Conservation (phyloP, 2,888 invertebrate genomes). For the Macropis europaea region DNA sequence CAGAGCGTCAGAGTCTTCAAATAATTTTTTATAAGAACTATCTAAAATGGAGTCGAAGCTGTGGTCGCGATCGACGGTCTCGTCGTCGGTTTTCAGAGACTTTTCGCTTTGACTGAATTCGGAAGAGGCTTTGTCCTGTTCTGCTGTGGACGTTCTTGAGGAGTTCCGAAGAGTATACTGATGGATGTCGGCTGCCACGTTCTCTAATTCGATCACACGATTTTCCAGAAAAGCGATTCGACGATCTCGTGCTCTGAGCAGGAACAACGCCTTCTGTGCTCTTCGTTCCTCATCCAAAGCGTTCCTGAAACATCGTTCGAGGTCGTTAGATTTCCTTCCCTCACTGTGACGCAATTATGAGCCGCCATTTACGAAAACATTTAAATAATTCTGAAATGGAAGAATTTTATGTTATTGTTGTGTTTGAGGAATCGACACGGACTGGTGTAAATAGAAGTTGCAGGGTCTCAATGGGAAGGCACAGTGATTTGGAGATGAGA, state of each 20-base stretch:
- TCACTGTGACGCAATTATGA: no score
- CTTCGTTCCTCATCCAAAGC: slow-evolving; percentile 61
- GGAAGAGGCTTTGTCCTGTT: background rate
- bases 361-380: no score
- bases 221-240: slow-evolving; percentile 58
- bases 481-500: no score
- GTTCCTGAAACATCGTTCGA: slow-evolving; percentile 48
- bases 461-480: no score
- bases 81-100: background rate
- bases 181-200: slow-evolving; percentile 34
- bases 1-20: background rate
- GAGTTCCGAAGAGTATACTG: slow-evolving; percentile 22
- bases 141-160: background rate
- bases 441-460: no score
- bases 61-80: background rate
- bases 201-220: slow-evolving; percentile 55
- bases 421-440: no score
- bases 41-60: background rate
- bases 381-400: no score
- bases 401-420: no score
- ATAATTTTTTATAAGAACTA: background rate
- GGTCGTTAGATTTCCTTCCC: no score
- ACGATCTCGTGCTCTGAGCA: slow-evolving; percentile 58
- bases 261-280: slow-evolving; percentile 58
- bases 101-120: background rate